Evolutionary conservation across 2,888 invertebrate species (phyloP).

Genomic region (Microctonus brassicae): DNA sequence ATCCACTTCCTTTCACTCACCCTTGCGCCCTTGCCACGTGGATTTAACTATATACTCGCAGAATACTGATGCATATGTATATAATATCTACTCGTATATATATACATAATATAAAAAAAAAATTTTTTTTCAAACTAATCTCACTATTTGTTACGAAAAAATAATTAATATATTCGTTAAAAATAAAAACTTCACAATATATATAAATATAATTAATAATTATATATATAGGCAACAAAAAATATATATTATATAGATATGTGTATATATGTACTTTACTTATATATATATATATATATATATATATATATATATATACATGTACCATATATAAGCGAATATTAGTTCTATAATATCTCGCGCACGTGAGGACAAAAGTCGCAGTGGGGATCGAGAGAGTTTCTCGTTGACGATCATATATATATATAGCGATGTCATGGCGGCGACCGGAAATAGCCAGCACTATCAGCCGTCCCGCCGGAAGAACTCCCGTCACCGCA

Average conservation of each 20-base stretch:
- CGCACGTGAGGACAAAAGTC: conserved; percentile 14
- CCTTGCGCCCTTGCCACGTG: neutral
- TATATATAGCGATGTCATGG: conserved; percentile 66
- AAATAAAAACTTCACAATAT: too few relatives aligned
- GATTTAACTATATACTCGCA: conserved; percentile 11
- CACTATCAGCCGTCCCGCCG: conserved; percentile 67
- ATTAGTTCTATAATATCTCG: neutral
- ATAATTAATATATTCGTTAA: too few relatives aligned
- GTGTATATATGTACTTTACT: too few relatives aligned
- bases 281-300: conserved; percentile 12
- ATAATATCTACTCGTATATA: conserved; percentile 20
- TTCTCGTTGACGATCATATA: conserved; percentile 51
- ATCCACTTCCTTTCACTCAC: conserved; percentile 3
- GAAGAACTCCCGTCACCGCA: conserved; percentile 66
- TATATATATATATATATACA: neutral
- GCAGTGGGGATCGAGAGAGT: neutral
- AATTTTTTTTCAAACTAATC: too few relatives aligned
- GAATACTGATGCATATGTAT: conserved; percentile 12
- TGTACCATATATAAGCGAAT: conserved; percentile 9
- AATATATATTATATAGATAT: too few relatives aligned
- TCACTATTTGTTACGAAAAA: too few relatives aligned
- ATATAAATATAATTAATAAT: too few relatives aligned
- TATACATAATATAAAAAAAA: neutral
- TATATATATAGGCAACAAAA: too few relatives aligned
- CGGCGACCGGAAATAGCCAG: conserved; percentile 69